Base-by-base conservation (phyloP, 2,113 vertebrate species). In the Grammomys dolichurus region DNA sequence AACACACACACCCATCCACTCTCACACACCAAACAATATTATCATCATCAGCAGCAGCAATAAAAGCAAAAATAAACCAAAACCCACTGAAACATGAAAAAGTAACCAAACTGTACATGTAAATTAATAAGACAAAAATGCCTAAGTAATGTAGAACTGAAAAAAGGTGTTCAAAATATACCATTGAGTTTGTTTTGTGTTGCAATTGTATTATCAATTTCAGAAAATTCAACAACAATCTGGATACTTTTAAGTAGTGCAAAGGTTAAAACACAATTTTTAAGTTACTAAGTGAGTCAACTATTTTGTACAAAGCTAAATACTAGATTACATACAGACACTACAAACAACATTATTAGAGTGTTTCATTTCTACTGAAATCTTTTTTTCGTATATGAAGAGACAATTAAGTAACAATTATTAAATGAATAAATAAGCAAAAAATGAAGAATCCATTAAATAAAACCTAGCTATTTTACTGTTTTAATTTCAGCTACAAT, bases 401-500 rank as follows among this genome's bases (percentile, higher is more conserved):
- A 43, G 6, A 73, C 80, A 93, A 76, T 75, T 51, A 85, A 46
- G 11, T 75, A 26, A 90, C 19, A 75, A 56, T 87, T 46, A 84
- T 78, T 73, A 94, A 73, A 48, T 89, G 1, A 72, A 48, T 60
- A 93, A 46, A 92, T 75, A 86, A 88, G 10, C 51, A 77, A 82
- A 67, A 81, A 82, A 67, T 95, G 67, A 91, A 89, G 72, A 73
- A 54, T 54, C 54, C 54, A 54, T 54, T 54, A 54, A 54, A 54
- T 12, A 54, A 54, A 54, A 54, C 13, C 54, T 54, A 54, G 7
- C 48, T 8, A 51, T 51, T 51, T 48, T 48, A 48, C 7, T 88
- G 54, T 88, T 96, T 69, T 87, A 94, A 43, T 78, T 56, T 93
- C 73, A 89, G n/a, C n/a, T n/a, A n/a, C n/a, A n/a, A n/a, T n/a